These are phyloP conservation scores for Galagoides demidoff DNA, from an alignment of 2,797 vertebrate species.

Conservation along the genomic window DNA sequence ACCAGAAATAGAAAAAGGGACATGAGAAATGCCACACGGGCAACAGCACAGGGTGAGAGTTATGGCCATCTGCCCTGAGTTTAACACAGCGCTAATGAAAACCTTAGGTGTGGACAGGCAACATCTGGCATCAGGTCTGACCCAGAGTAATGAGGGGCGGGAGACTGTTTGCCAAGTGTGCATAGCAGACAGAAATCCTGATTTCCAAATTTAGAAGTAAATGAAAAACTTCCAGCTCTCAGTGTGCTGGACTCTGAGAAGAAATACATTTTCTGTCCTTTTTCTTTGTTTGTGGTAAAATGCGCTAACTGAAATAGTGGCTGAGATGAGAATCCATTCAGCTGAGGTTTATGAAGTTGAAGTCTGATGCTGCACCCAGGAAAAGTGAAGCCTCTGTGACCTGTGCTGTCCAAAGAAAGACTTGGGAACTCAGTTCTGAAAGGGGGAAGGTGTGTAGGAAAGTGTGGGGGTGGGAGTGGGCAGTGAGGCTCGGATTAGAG, in stretches of 20 bases:
- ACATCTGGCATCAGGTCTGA: background rate
- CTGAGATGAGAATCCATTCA: background rate
- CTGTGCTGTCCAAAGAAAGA: background rate
- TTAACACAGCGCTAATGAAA: background rate
- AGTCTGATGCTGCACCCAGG: background rate
- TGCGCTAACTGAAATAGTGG: background rate
- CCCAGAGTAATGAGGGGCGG: background rate
- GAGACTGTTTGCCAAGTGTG: background rate
- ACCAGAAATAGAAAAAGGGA: background rate
- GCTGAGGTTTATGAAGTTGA: background rate
- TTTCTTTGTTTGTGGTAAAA: background rate
- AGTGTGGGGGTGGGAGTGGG: no score
- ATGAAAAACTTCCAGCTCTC: background rate
- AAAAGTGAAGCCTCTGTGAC: background rate
- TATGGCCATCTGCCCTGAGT: background rate
- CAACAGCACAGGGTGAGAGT: background rate
- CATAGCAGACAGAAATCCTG: background rate
- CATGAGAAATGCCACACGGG: background rate
- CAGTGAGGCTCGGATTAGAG: background rate
- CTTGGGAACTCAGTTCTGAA: background rate
- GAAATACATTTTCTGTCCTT: background rate
- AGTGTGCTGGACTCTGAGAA: background rate
- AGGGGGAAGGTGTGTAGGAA: background rate
- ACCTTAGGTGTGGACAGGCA: background rate
- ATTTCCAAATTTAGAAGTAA: constrained; percentile 35